These are phyloP conservation scores for Montipora foliosa DNA, from an alignment of 64 coral and sea anemone genomes.

Conservation along the genomic window DNA sequence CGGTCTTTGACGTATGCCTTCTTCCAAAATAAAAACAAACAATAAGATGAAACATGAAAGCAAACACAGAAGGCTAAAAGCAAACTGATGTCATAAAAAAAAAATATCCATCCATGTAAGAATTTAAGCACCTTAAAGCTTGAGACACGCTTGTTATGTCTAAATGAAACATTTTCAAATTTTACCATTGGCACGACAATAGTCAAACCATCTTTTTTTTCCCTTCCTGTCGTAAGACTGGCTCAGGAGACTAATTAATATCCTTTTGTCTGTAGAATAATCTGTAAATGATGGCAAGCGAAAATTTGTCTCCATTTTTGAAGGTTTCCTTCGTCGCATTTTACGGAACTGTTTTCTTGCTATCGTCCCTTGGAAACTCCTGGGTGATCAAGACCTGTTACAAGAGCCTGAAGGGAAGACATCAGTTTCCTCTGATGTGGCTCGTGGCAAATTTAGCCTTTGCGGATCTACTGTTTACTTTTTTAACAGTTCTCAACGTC, in stretches of 20 bases:
- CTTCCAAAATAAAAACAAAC: not conserved
- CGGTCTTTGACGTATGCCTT: not conserved
- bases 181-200: too few species aligned
- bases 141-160: too few species aligned
- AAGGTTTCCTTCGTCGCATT: not conserved
- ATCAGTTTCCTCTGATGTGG: not conserved
- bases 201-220: too few species aligned
- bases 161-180: too few species aligned
- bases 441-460: slow-evolving; percentile 49
- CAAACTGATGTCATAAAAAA: not conserved
- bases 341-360: not conserved
- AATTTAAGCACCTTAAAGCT: not conserved
- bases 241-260: too few species aligned
- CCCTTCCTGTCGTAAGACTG: too few species aligned
- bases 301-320: not conserved
- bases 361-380: slow-evolving; percentile 26
- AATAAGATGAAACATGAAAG: not conserved
- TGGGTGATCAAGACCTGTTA: slow-evolving; percentile 42
- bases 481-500: slow-evolving; percentile 42
- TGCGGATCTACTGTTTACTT: slow-evolving; percentile 45
- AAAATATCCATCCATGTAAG: not conserved
- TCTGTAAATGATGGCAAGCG: not conserved
- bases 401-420: not conserved
- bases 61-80: not conserved
- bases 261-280: too few species aligned